Evolutionary conservation across 92 coral and sea anemone genomes (phyloP).

Genomic region (Palythoa caribaeorum): DNA sequence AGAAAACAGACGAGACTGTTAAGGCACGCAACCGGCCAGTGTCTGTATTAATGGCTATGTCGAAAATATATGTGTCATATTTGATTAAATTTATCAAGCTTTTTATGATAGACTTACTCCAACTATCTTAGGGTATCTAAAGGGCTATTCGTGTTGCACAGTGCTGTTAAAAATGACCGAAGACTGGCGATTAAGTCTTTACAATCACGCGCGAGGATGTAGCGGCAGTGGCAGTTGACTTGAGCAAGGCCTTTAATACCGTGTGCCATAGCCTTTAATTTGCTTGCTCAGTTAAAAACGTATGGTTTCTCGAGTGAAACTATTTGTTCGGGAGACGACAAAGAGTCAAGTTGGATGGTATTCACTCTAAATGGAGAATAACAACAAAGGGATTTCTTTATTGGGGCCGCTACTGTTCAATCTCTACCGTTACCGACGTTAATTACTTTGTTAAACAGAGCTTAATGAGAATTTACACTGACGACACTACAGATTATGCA

Average conservation of each 20-base stretch:
- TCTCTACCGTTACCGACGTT: too few species aligned
- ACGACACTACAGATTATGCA: too few species aligned
- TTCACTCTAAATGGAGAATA: too few species aligned
- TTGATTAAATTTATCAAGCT: constrained; percentile 56
- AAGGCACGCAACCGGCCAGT: constrained; percentile 56
- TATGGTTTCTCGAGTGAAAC: constrained; percentile 33
- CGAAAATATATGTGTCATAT: constrained; percentile 53
- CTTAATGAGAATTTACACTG: too few species aligned
- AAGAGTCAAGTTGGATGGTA: too few species aligned
- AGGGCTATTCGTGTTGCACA: constrained; percentile 52
- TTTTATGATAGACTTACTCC: constrained; percentile 34
- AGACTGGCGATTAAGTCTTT: constrained; percentile 47
- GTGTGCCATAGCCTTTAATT: constrained; percentile 43
- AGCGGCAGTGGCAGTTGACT: constrained; percentile 51
- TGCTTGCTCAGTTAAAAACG: constrained; percentile 39
- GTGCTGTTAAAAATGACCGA: constrained; percentile 50
- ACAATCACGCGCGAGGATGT: constrained; percentile 26
- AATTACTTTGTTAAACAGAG: too few species aligned
- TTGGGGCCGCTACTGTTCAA: too few species aligned
- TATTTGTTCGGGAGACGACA: not conserved
- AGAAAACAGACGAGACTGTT: constrained; percentile 61
- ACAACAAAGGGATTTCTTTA: too few species aligned
- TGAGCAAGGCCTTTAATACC: constrained; percentile 59
- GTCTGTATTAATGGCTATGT: constrained; percentile 46
- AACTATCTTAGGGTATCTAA: constrained; percentile 59